Evolutionary conservation across 2,888 invertebrate species (phyloP).

Genomic region (Pogonocherus hispidulus): DNA sequence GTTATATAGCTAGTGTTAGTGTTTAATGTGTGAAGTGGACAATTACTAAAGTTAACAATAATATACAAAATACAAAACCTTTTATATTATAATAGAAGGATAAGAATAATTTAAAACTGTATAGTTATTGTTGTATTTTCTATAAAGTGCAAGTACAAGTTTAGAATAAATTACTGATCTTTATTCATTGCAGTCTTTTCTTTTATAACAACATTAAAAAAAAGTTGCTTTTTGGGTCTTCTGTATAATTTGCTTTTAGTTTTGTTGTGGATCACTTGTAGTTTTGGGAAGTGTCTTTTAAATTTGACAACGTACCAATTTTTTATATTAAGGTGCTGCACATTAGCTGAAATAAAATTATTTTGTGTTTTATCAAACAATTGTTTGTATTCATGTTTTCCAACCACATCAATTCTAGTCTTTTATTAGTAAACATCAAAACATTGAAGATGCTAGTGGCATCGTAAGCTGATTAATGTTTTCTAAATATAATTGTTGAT

Average conservation of each 20-base stretch:
- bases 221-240: background rate
- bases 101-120: slow-evolving; percentile 18
- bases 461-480: no score
- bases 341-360: background rate
- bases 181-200: background rate
- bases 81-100: slow-evolving; percentile 1
- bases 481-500: no score
- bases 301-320: no score
- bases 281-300: background rate
- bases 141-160: slow-evolving; percentile 31
- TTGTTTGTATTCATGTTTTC: no score
- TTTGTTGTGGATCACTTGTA: background rate
- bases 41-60: slow-evolving; percentile 5
- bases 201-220: background rate
- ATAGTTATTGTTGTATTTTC: slow-evolving; percentile 17
- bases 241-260: background rate
- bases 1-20: slow-evolving; percentile 59
- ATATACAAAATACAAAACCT: slow-evolving; percentile 8
- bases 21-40: slow-evolving; percentile 27
- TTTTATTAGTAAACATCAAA: background rate
- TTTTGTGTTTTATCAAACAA: background rate
- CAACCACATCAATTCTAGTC: background rate
- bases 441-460: background rate
- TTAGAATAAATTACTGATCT: slow-evolving; percentile 13
- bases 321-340: background rate